Conservation (phyloP, 1,140 invertebrate genomes). For the Hesperophylax magnus region DNA sequence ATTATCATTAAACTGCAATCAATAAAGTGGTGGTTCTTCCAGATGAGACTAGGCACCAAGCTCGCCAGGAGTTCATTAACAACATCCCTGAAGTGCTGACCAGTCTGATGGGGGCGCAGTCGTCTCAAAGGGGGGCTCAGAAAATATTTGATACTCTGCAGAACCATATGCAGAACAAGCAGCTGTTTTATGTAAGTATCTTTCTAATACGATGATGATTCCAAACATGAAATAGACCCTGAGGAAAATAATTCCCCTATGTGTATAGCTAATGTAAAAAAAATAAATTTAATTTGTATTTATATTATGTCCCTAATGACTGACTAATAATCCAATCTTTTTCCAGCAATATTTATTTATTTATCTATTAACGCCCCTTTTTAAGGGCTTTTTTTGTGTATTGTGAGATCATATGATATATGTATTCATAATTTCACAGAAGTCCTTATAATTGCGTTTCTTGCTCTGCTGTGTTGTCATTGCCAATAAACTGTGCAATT, state of each 20-base stretch:
- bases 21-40: background rate
- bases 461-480: background rate
- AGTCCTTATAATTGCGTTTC: conserved; percentile 7
- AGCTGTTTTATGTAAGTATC: conserved; percentile 89
- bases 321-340: background rate
- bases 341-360: too few species aligned
- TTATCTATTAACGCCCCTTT: too few species aligned
- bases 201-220: conserved; percentile 33
- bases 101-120: conserved; percentile 88
- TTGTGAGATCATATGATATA: background rate
- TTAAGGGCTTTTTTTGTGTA: too few species aligned
- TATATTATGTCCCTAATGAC: conserved; percentile 16
- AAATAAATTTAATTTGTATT: conserved; percentile 33
- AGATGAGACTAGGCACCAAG: conserved; percentile 75
- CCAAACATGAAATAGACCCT: too few species aligned
- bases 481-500: background rate
- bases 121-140: conserved; percentile 84
- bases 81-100: conserved; percentile 85
- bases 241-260: too few species aligned
- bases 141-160: conserved; percentile 92
- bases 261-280: too few species aligned
- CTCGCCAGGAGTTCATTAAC: conserved; percentile 77
- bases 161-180: conserved; percentile 89
- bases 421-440: background rate
- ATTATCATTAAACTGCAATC: too few species aligned